Evolutionary conservation across 2,113 vertebrate species (phyloP).

Genomic region (Sylvia atricapilla): DNA sequence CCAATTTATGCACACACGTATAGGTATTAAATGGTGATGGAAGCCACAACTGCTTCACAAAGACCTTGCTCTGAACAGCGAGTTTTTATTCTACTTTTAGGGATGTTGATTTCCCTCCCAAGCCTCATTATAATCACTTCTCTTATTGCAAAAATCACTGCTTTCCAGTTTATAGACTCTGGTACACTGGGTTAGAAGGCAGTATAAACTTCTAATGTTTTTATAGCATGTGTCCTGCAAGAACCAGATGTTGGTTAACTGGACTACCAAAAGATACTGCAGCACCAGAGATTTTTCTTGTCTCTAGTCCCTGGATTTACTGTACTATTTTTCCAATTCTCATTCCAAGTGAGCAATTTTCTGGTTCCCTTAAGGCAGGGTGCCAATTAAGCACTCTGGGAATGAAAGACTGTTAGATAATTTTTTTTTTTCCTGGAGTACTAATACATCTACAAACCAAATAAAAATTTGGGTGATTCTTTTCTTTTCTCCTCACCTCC

Average conservation of each 20-base stretch:
- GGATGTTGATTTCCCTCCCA: background rate
- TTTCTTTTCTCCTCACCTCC: background rate
- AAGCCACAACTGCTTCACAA: background rate
- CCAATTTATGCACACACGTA: background rate
- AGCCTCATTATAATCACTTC: background rate
- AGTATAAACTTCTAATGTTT: background rate
- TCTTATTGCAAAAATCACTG: background rate
- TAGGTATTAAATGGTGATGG: background rate
- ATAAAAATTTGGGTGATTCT: background rate
- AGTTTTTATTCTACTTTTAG: background rate
- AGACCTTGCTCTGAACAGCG: background rate
- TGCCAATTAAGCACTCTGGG: constrained; percentile 33
- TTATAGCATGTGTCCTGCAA: background rate
- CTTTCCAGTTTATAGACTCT: background rate
- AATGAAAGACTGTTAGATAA: background rate
- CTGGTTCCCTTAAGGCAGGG: constrained; percentile 31
- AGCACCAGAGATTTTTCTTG: background rate
- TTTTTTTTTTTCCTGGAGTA: background rate
- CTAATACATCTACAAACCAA: background rate
- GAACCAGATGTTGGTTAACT: background rate
- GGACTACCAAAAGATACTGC: background rate
- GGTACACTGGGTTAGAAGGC: background rate
- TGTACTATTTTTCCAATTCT: background rate
- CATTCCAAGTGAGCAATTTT: background rate
- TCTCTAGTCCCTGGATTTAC: background rate